Conservation (phyloP, 2,113 vertebrate species). For the western clawed frog (Xenopus tropicalis) region DNA sequence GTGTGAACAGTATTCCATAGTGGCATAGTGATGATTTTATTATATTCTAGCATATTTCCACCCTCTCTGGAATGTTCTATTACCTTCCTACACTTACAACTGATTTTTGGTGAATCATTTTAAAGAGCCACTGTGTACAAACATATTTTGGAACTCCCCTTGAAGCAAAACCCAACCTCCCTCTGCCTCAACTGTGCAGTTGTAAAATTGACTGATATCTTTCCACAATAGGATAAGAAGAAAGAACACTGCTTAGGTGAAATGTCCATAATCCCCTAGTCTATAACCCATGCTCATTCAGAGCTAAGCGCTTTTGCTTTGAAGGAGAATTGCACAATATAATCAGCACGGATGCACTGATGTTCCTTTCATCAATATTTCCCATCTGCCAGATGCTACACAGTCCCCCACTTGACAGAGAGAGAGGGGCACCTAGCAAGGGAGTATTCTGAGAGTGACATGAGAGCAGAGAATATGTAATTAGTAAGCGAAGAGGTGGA, state of each 20-base stretch:
- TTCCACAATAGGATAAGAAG: neutral
- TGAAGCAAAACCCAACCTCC: too few relatives aligned
- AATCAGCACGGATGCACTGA: slow-evolving; percentile 18
- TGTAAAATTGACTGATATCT: too few relatives aligned
- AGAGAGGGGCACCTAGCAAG: neutral
- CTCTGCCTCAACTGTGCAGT: too few relatives aligned
- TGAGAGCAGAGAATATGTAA: slow-evolving; percentile 1
- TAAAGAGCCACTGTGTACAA: too few relatives aligned
- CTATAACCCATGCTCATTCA: slow-evolving; percentile 15
- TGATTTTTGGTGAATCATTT: too few relatives aligned
- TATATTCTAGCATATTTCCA: too few relatives aligned
- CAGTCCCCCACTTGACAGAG: neutral
- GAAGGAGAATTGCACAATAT: slow-evolving; percentile 31
- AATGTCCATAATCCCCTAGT: slow-evolving; percentile 12
- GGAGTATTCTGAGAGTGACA: neutral
- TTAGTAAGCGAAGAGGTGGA: neutral
- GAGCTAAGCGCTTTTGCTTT: slow-evolving; percentile 28
- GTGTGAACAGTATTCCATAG: too few relatives aligned
- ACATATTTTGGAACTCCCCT: too few relatives aligned
- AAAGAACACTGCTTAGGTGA: slow-evolving; percentile 17
- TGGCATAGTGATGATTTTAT: too few relatives aligned
- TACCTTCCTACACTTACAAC: too few relatives aligned
- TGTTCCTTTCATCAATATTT: slow-evolving; percentile 35
- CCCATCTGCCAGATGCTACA: slow-evolving; percentile 37
- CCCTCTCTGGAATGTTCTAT: too few relatives aligned